Evolutionary conservation across 2,113 vertebrate genomes (phyloP), one percentile per base, ranked within the genome.

Genomic region (Cacatua alba): DNA sequence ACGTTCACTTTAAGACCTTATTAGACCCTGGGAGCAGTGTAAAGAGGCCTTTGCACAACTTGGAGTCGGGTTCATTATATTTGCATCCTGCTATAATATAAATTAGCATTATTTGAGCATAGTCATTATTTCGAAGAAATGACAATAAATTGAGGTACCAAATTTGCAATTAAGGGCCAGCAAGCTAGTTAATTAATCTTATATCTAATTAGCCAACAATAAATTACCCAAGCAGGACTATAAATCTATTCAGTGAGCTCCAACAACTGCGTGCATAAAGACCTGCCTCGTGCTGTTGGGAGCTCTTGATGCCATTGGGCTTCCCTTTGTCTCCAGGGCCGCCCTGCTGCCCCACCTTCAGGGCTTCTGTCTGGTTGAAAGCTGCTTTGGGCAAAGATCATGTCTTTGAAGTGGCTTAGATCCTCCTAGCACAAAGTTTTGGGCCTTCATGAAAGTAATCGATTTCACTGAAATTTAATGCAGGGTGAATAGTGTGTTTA

Each of bases 151-250:
- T 80, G 92, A 88, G 39, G 68, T 62, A 92, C 90, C 29, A 81
- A 74, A 94, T 84, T 87, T 89, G 62, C 89, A 96, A 93, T 94
- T 93, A 92, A 94, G 33, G 43, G 44, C 81, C 52, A 84, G 74
- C 52, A 64, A 96, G 70, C 69, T 87, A 68, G 52, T 89, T 95
- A 94, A 96, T 96, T 96, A 96, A 92, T 97, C 76, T 92, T 77
- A 84, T 92, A 63, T 86, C 46, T 96, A 92, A 93, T 94, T 95
- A 95, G 90, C 43, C 79, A 88, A 80, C 85, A 67, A 90, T 88
- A 96, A 95, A 93, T 90, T 92, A 94, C 55, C 67, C 71, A 93
- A 90, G 78, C 33, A 86, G n/a, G 29, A 64, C 75, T 70, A 86
- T 90, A 91, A 94, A 96, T 93, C 93, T 88, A 83, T 96, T 93